A percentile compares a stretch with the other conserved stretches of the same genome.
Conservation (phyloP, 2,113 vertebrate species). For the human region DNA sequence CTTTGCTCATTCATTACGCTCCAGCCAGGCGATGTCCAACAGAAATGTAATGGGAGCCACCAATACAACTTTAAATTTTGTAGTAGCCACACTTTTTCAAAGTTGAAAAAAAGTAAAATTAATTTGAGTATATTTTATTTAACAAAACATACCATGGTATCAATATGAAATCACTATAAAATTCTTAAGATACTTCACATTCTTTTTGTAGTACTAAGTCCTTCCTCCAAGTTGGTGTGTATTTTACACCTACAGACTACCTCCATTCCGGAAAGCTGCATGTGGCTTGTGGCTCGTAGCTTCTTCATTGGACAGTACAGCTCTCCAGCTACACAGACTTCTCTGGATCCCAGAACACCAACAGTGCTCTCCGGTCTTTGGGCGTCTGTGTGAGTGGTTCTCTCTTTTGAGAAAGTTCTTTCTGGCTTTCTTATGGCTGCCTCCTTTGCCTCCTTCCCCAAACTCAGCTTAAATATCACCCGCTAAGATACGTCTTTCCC, state of each 20-base stretch:
- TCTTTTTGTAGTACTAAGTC: background rate
- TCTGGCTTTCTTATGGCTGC: background rate
- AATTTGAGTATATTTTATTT: conserved; percentile 24
- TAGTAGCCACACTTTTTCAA: background rate
- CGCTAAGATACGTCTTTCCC: background rate
- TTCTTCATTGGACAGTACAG: background rate
- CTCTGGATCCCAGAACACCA: background rate
- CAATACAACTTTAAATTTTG: background rate
- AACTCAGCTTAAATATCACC: background rate
- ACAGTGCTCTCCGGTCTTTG: background rate
- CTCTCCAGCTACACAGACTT: background rate
- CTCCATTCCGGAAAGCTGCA: fast-evolving
- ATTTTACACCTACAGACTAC: background rate
- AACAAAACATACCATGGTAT: background rate
- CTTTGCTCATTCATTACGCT: background rate
- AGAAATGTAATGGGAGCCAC: background rate
- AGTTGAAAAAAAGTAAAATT: background rate
- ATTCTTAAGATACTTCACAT: background rate
- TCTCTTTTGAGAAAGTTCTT: background rate
- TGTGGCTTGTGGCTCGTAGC: background rate
- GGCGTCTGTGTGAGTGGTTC: fast-evolving
- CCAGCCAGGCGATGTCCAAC: background rate
- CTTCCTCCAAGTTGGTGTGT: background rate
- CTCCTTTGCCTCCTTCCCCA: background rate
- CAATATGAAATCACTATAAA: background rate